A percentile compares a stretch with the other conserved stretches of the same genome.
Evolutionary conservation across 2,888 invertebrate genomes (phyloP).

Genomic region (Allolobophora icterica): DNA sequence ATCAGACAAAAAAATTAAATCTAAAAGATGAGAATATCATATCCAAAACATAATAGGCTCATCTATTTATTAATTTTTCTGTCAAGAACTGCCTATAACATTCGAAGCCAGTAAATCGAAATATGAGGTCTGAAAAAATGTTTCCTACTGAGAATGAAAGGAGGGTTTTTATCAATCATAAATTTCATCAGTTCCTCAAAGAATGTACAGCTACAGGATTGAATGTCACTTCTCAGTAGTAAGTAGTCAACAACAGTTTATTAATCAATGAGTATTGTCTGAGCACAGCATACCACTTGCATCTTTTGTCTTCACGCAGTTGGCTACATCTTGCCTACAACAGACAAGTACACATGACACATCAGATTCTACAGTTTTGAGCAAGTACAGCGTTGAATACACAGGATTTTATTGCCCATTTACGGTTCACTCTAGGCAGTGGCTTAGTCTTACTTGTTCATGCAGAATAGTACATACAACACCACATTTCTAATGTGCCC

Average conservation of each 20-base stretch:
- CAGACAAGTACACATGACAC: constrained; percentile 33
- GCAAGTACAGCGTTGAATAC: neutral
- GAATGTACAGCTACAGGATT: neutral
- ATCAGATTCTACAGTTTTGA: neutral
- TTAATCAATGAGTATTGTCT: neutral
- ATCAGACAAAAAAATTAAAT: too few relatives aligned
- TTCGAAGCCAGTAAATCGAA: too few relatives aligned
- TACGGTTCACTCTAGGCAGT: neutral
- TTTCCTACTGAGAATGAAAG: too few relatives aligned
- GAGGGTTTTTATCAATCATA: neutral
- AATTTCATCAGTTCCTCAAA: neutral
- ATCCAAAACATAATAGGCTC: too few relatives aligned
- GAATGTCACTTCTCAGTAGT: neutral
- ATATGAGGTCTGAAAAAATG: too few relatives aligned
- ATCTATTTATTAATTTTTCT: too few relatives aligned
- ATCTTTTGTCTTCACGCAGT: constrained; percentile 84
- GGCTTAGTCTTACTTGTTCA: neutral
- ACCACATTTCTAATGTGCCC: neutral
- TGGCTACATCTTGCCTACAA: constrained; percentile 79
- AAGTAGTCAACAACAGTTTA: neutral
- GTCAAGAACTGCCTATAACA: too few relatives aligned
- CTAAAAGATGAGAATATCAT: too few relatives aligned
- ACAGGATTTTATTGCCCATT: neutral
- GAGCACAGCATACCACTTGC: constrained; percentile 77
- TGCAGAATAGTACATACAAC: neutral